Evolutionary conservation across 2,113 vertebrate genomes (phyloP), one percentile per base, ranked within the genome.

Genomic region (Odobenus rosmarus): DNA sequence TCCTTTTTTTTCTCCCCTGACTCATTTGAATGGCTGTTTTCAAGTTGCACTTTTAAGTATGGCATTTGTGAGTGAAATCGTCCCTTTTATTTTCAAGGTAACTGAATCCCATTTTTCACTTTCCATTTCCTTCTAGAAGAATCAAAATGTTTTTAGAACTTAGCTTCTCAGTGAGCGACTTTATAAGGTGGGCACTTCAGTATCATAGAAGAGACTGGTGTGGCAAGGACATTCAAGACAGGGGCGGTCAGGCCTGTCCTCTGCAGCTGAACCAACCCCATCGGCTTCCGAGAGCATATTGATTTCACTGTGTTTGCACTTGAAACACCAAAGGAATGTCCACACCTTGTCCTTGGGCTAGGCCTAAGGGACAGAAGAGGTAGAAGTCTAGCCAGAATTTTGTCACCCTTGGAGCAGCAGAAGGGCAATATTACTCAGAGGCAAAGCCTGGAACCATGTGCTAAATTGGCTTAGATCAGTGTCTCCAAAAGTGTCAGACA

Each of bases 41-140:
- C 92, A 92, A 86, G 88, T 2, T 39, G 92, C 96, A 89, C 77
- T 96, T 95, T 79, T 74, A 86, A 93, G 53, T 31, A 19, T 0
- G 55, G 53, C 77, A 72, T 89, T 86, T 71, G 81, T 90, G 51
- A 95, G 39, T 76, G 33, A 96, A 95, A 77, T 94, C 4, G 14
- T 15, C 85, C 33, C 92, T 93, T 97, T 93, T 90, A 59, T 90
- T 91, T 95, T 87, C 51, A 80, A 94, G 81, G 55, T 94, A 55
- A 93, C 86, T 55, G 81, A 95, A 82, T 89, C 51, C 21, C 42
- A 77, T 81, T 91, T 98, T 96, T 96, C 92, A 53, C 86, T 89
- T 95, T 72, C 76, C 24, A 49, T 84, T 95, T 96, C 61, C 80
- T 74, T 91, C 64, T 49, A 81, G 95, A 94, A 96, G 90, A 85